Base-by-base conservation (phyloP, 1,140 invertebrate genomes). In the Bombus impatiens region DNA sequence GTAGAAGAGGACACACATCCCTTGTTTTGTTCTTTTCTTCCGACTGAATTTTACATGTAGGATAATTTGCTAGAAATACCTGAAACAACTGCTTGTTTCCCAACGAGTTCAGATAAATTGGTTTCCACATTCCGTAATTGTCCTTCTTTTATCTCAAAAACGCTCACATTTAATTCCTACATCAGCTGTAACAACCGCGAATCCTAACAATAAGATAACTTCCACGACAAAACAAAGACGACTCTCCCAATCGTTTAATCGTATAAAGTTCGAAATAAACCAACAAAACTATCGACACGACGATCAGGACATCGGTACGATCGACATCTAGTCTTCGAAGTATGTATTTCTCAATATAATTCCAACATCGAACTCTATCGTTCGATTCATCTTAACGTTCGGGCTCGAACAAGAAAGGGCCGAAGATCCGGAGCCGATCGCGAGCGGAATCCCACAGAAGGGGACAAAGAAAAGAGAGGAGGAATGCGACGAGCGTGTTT, bases 401-500 rank as follows among this genome's bases (percentile, higher is more conserved):
- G 2, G 67, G 12, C 10, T 22, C 4, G 2, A n/a, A 57, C 18
- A 68, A 85, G 68, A 80, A 80, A 80, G 68, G 25, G 10, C 32
- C 32, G 37, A 35, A 72, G 77, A 89, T 88, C 71, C 89, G 70
- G 57, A 74, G 82, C 72, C 84, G 84, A 80, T 80, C 78, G 78
- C 53, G 47, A 67, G 78, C 82, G 70, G 78, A 82, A 84, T 70
- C 65, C 72, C 68, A 83, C 74, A 70, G 75, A 68, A 86, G 78
- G 79, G 85, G 80, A 90, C 87, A 89, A 90, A 92, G 89, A 92
- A 91, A 90, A 35, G 89, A 89, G 88, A n/a, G 70, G 76, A 87
- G 91, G 91, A 93, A 94, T 94, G 92, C 89, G 84, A 28, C 25
- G 87, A 88, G 84, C 86, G 92, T 91, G 90, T 93, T 92, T 82